Evolutionary conservation across 2,797 vertebrate genomes (phyloP).

Genomic region (Chaenodraco wilsoni): DNA sequence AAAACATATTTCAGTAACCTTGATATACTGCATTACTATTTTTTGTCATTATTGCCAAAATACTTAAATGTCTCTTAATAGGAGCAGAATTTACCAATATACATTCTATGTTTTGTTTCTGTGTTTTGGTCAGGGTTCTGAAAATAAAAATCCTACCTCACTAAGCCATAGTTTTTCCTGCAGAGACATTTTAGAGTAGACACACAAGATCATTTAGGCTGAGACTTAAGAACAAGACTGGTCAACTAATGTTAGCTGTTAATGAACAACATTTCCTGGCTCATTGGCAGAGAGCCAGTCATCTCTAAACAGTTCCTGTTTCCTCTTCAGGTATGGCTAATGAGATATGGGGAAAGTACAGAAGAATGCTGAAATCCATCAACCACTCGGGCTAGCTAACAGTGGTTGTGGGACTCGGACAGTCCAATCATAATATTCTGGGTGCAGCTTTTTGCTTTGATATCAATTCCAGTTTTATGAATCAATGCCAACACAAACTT

Average conservation of each 20-base stretch:
- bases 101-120: not conserved
- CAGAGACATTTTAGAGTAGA: not conserved
- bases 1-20: not conserved
- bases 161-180: not conserved
- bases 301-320: not conserved
- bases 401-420: too few species aligned
- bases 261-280: conserved; percentile 5
- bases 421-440: too few species aligned
- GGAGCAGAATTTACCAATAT: conserved; percentile 3
- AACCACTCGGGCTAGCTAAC: not conserved
- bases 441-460: too few species aligned
- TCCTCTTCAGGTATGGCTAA: conserved; percentile 12
- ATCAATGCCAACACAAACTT: too few species aligned
- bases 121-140: not conserved
- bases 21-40: not conserved
- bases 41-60: not conserved
- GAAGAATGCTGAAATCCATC: not conserved
- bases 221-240: not conserved
- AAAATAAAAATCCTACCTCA: not conserved
- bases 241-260: not conserved
- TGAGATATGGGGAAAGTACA: not conserved
- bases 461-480: too few species aligned
- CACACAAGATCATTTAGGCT: not conserved
- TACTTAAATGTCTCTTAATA: not conserved
- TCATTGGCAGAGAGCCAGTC: not conserved